Base-by-base conservation (phyloP, 2,888 invertebrate genomes). In the Protodeltote pygarga region DNA sequence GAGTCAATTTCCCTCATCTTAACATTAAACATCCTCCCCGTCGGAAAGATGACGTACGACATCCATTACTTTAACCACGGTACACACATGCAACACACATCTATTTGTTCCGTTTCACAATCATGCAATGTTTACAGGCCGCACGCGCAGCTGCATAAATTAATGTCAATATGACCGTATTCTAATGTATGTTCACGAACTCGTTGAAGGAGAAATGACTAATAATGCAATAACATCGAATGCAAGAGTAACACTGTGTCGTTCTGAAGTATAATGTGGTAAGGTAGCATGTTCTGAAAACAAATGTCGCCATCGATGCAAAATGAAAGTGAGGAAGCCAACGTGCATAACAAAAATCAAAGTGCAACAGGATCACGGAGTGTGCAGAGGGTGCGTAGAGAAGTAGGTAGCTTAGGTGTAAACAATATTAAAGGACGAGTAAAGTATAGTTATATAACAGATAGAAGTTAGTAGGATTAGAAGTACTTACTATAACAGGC, bases 51-150 rank as follows among this genome's bases (percentile, higher is more conserved):
- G 88, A 88, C 85, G 87, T 89, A 91, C 91, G 92, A 91, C 90
- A 90, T 85, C 74, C 81, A 90, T 83, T 74, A 85, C 78, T 74
- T 79, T 80, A 78, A 79, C 73, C 80, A 87, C 85, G 77, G 79
- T 71, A 91, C 88, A 91, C 90, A 90, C 90, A 91, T 90, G 89
- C 90, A 90, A 91, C 91, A 92, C 92, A 90, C 89, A 87, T 85
- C 89, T 90, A 89, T 82, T 75, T 81, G 70, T 78, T 81, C 77
- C 79, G 79, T 75, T 82, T 80, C 79, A 91, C 90, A 90, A 85
- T 87, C 92, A 92, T 92, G 92, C 92, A 90, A 80, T 82, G 78
- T 73, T 69, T 71, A 74, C 73, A 75, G 70, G 75, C 73, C 77
- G 75, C 77, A 71, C 64, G 73, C 74, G 76, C 77, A 71, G 57